Conservation (phyloP, 2,888 invertebrate genomes). For the Terebella lapidaria region DNA sequence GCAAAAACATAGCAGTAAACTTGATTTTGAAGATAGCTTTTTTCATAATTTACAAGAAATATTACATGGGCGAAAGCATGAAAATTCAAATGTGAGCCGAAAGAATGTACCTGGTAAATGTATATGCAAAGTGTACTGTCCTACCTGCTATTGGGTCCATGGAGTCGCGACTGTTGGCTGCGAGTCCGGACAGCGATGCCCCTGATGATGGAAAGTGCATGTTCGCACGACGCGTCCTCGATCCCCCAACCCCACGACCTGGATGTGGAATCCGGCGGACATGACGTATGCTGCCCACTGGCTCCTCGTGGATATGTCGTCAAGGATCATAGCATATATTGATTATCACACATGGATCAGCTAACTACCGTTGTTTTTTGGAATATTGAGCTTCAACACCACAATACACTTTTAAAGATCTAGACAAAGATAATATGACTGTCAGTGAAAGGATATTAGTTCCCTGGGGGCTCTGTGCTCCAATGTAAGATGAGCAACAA, state of each 20-base stretch:
- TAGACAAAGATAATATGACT: too few relatives aligned
- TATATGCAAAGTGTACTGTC: too few relatives aligned
- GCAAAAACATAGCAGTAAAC: too few relatives aligned
- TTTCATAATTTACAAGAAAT: not conserved
- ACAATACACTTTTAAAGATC: too few relatives aligned
- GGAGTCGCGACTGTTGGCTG: slow-evolving; percentile 77
- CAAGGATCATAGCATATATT: too few relatives aligned
- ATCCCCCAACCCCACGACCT: slow-evolving; percentile 67
- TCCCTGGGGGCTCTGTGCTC: slow-evolving; percentile 74
- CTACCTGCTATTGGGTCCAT: slow-evolving; percentile 87
- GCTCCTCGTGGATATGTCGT: too few relatives aligned
- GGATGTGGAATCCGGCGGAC: slow-evolving; percentile 76
- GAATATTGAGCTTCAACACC: too few relatives aligned
- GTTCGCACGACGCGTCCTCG: slow-evolving; percentile 69
- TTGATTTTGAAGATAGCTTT: not conserved
- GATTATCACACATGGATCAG: too few relatives aligned
- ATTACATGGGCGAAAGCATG: not conserved
- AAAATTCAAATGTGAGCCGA: not conserved
- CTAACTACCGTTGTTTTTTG: too few relatives aligned
- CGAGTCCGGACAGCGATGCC: slow-evolving; percentile 64
- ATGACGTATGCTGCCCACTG: slow-evolving; percentile 63
- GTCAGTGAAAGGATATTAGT: slow-evolving; percentile 61
- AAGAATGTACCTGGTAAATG: too few relatives aligned
- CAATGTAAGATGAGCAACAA: slow-evolving; percentile 88
- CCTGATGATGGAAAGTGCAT: slow-evolving; percentile 91